These are phyloP conservation scores for Neodontobutis hainanensis DNA, from an alignment of 2,113 vertebrate species.

Conservation along the genomic window DNA sequence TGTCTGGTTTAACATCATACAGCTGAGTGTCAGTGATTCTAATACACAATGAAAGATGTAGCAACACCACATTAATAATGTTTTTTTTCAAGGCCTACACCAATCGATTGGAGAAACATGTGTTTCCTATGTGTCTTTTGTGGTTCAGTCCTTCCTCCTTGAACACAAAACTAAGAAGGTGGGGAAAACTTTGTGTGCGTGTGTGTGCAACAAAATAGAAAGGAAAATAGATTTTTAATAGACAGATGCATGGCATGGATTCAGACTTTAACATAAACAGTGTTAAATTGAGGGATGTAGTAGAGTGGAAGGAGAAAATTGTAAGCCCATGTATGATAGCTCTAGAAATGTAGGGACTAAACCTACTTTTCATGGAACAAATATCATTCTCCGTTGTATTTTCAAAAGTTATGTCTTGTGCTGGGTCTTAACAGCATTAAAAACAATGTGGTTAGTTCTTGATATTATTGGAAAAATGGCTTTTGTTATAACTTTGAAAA, in stretches of 20 bases:
- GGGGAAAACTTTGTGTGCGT: background rate
- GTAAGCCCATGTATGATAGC: too few relatives aligned
- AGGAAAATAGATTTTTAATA: background rate
- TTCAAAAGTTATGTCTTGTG: too few relatives aligned
- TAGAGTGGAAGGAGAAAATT: too few relatives aligned
- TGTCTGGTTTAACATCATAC: conserved; percentile 32
- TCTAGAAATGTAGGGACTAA: too few relatives aligned
- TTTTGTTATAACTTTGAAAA: conserved; percentile 6
- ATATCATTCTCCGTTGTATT: too few relatives aligned
- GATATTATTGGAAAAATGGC: background rate
- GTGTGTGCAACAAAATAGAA: background rate
- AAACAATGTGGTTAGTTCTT: background rate
- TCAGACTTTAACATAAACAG: background rate
- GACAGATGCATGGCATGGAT: background rate
- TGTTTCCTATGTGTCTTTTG: conserved; percentile 4
- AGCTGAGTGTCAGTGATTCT: conserved; percentile 4
- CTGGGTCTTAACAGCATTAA: background rate
- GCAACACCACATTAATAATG: background rate
- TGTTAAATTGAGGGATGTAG: too few relatives aligned
- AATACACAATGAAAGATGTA: conserved; percentile 2
- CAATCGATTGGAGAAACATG: background rate
- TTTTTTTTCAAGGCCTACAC: background rate
- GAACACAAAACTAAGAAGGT: background rate
- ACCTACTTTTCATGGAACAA: too few relatives aligned
- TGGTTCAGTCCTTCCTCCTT: background rate